Evolutionary conservation across 2,797 vertebrate species (phyloP).

Genomic region (Catostomus latipinnis): DNA sequence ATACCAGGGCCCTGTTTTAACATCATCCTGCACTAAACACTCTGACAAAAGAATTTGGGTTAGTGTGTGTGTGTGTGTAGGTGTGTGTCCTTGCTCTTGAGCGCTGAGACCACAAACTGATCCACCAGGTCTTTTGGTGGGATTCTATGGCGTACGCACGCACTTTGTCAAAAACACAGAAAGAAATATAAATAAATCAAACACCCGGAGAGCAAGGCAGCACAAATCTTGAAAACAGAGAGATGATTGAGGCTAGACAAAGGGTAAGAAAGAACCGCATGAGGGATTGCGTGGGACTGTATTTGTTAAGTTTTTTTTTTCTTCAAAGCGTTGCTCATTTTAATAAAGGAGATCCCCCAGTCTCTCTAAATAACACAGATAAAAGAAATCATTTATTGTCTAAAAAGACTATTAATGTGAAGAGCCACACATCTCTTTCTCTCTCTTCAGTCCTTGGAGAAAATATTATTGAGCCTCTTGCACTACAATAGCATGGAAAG

Average conservation of each 20-base stretch:
- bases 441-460: constrained; percentile 42
- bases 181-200: constrained; percentile 57
- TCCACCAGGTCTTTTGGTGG: constrained; percentile 38
- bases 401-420: constrained; percentile 59
- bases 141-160: constrained; percentile 22
- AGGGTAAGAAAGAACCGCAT: constrained; percentile 39
- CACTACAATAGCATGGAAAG: constrained; percentile 21
- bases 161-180: constrained; percentile 37
- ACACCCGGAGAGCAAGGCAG: constrained; percentile 55
- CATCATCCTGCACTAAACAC: constrained; percentile 25
- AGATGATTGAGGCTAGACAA: constrained; percentile 31
- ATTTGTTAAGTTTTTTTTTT: constrained; percentile 29
- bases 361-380: constrained; percentile 46
- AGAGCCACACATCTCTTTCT: constrained; percentile 48
- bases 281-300: constrained; percentile 41
- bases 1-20: constrained; percentile 10
- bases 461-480: constrained; percentile 49
- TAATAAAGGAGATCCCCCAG: constrained; percentile 45
- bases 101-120: constrained; percentile 23
- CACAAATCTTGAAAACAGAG: constrained; percentile 50
- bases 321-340: constrained; percentile 48
- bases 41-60: constrained; percentile 26
- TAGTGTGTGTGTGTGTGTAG: background rate
- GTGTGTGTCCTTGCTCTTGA: background rate
- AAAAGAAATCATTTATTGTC: constrained; percentile 56